Evolutionary conservation across 2,888 invertebrate species (phyloP), one percentile per base, ranked within the genome.

Genomic region (Tenthredo amoena): DNA sequence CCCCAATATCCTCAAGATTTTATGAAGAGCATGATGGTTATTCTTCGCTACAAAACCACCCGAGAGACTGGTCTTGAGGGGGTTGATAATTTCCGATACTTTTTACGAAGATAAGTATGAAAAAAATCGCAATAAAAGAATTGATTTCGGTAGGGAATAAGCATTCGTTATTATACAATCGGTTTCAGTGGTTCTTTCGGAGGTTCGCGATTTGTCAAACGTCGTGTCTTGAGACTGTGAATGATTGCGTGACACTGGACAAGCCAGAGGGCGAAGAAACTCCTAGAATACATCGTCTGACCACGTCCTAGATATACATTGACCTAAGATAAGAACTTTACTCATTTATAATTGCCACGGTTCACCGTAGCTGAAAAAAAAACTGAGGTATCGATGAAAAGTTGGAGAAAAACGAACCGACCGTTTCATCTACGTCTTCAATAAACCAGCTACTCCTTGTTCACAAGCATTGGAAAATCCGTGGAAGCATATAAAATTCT

Each of bases 181-280:
- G 72, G 34, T 40, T 40, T 72, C 72, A 34, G 40, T 34, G 50
- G 31, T 50, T 77, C 26, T 77, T 77, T 77, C 26, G 21, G 26
- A 50, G 50, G 26, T 77, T 18, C 3, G 76, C 50, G 50, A 77
- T 77, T 77, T 77, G 76, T 55, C 76, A 77, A 55, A 77, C 31
- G 76, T 77, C 76, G 31, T 77, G 76, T 77, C 47, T 50, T 50
- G 76, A 50, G 76, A 40, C 12, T 77, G n/a, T 77, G 76, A 77
- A 77, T 77, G 76, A 77, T 77, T 50, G 18, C 76, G 12, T 31
- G 50, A 47, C 50, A 77, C 76, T 12, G 50, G 76, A 34, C 50
- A 47, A 77, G 31, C 76, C n/a, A 21, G 47, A 26, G 47, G 31
- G 50, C 7, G 21, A 77, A 77, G 47, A 77, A 77, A 26, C 31